A percentile compares a stretch with the other conserved stretches of the same genome.
Conservation (phyloP, 2,888 invertebrate species). For the Stenodema calcarata region DNA sequence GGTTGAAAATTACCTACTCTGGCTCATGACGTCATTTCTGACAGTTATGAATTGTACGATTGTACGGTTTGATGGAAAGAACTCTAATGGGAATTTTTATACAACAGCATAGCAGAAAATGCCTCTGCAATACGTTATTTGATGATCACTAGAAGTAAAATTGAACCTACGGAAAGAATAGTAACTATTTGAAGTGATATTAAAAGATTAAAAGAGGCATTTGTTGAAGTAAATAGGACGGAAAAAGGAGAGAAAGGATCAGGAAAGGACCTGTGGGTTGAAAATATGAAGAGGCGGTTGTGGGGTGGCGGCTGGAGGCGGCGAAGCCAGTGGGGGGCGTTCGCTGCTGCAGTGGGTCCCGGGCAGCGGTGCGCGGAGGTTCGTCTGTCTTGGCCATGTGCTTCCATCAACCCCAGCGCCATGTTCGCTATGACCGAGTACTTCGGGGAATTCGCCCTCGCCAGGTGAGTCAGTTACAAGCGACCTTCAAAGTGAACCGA, state of each 20-base stretch:
- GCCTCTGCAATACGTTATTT: too few relatives aligned
- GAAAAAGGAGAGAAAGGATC: slow-evolving; percentile 1
- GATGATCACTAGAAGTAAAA: too few relatives aligned
- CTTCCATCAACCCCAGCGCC: slow-evolving; percentile 57
- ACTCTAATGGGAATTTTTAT: too few relatives aligned
- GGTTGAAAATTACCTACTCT: too few relatives aligned
- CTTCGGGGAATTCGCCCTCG: slow-evolving; percentile 65
- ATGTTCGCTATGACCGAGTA: slow-evolving; percentile 67
- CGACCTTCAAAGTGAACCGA: background rate
- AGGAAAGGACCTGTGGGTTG: slow-evolving; percentile 29
- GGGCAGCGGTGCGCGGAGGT: slow-evolving; percentile 49
- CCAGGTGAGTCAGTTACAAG: slow-evolving; percentile 61
- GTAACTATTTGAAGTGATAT: too few relatives aligned
- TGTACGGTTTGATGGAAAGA: too few relatives aligned
- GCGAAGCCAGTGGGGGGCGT: background rate
- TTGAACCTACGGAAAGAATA: too few relatives aligned
- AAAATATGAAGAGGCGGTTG: slow-evolving; percentile 31
- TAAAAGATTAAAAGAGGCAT: too few relatives aligned
- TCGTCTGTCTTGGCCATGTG: slow-evolving; percentile 44
- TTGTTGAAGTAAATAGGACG: background rate
- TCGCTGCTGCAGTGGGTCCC: slow-evolving; percentile 49
- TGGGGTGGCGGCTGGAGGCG: slow-evolving; percentile 18
- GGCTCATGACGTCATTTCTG: too few relatives aligned
- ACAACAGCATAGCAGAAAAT: too few relatives aligned
- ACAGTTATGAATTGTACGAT: too few relatives aligned